phyloP scores from a whole-genome alignment of 2,113 vertebrate species.

The Albula glossodonta region DNA sequence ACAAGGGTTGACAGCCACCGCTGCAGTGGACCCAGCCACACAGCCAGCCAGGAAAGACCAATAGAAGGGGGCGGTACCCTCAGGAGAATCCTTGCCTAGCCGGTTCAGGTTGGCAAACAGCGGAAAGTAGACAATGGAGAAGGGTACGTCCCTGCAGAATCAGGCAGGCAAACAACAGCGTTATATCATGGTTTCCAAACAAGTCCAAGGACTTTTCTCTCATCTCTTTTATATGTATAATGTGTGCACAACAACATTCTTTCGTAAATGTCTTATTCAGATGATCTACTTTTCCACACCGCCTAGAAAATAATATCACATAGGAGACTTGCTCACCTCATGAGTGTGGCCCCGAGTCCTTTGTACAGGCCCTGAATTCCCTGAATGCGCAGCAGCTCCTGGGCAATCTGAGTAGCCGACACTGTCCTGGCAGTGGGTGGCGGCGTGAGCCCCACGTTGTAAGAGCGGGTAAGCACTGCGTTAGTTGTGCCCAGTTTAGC shows the following conservation, averaged over 20 bases:
- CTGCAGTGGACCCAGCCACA: conserved; percentile 66
- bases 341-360: conserved; percentile 75
- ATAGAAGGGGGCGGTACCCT: conserved; percentile 65
- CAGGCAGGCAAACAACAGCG: background rate
- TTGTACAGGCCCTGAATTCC: conserved; percentile 77
- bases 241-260: no score
- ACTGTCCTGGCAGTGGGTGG: conserved; percentile 42
- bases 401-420: conserved; percentile 75
- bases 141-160: conserved; percentile 75
- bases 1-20: conserved; percentile 76
- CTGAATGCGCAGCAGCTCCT: conserved; percentile 66
- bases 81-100: conserved; percentile 61
- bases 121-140: conserved; percentile 79
- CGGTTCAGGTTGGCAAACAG: conserved; percentile 77
- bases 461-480: conserved; percentile 67
- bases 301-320: no score
- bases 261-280: no score
- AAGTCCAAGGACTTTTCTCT: no score
- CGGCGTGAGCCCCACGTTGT: conserved; percentile 58
- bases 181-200: background rate
- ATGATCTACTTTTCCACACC: no score
- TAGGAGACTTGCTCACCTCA: conserved; percentile 60
- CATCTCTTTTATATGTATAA: no score
- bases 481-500: conserved; percentile 64
- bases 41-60: conserved; percentile 79